Base-by-base conservation (phyloP, 2,113 vertebrate species). In the Cyanoramphus novaezelandiae region DNA sequence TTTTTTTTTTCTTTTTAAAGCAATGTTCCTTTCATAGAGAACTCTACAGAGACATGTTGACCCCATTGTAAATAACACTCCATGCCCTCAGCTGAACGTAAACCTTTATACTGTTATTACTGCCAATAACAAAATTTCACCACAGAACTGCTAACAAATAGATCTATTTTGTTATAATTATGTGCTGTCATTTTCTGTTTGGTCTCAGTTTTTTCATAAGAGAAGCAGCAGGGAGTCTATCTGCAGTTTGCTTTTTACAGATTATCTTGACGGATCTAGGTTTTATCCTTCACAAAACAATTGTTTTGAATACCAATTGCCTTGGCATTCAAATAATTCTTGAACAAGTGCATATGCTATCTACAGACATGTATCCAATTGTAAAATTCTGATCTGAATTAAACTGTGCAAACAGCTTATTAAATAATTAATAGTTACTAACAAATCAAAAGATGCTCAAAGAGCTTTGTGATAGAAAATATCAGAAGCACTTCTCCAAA, bases 81-180 rank as follows among this genome's bases (percentile, higher is more conserved):
- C 37, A 28, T 59, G 25, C 44, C 60, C 44, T 76, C 35, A 86
- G 55, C 27, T 62, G 72, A 88, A 92, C 1, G 0, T 37, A 89
- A 91, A 82, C 7, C 0, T 65, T 86, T 69, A 69, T 78, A 29
- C n/a, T 72, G 43, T 52, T 88, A 82, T 82, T 93, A 85, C 41
- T 82, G 49, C 28, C 72, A 69, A 80, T 87, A 86, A 90, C 17
- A 94, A 86, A 64, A 82, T 79, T 86, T 76, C 49, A 79, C 64
- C 3, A 2, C 5, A 88, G 28, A 84, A 76, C 44, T 87, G 57
- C 75, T 94, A 91, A 92, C 17, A 94, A 93, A 87, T 69, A 12
- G 15, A 64, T 74, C 65, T 57, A 39, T 95, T 89, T 95, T 3
- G 3, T 57, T 93, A 68, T 82, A 88, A 95, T 94, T 84, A 80